phyloP scores from a whole-genome alignment of 2,888 invertebrate genomes.

The Drosophila suboccidentalis region DNA sequence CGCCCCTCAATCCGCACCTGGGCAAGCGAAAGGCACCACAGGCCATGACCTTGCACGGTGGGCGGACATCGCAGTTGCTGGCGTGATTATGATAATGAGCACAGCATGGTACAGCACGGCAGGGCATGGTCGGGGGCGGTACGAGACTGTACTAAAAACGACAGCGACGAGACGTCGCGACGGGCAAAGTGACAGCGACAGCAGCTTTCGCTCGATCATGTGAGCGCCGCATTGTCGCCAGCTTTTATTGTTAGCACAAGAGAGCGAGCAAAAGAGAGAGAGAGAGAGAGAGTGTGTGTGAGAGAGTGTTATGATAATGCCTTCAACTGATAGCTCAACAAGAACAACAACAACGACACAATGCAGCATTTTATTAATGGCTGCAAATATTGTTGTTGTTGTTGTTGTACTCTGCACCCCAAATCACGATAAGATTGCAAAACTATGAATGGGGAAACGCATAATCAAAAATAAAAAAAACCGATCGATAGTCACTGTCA shows the following conservation, averaged over 20 bases:
- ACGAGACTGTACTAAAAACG: slow-evolving; percentile 54
- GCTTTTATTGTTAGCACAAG: slow-evolving; percentile 45
- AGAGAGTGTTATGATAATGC: slow-evolving; percentile 36
- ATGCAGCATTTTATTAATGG: slow-evolving; percentile 35
- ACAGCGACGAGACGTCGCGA: slow-evolving; percentile 17
- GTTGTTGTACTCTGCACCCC: slow-evolving; percentile 54
- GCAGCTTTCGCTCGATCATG: slow-evolving; percentile 69
- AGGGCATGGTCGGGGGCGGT: slow-evolving; percentile 13
- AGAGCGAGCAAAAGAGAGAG: slow-evolving; percentile 7
- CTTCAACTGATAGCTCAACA: slow-evolving; percentile 19
- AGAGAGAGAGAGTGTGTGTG: background rate
- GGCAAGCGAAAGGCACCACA: slow-evolving; percentile 37
- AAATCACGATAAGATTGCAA: slow-evolving; percentile 63
- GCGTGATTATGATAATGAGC: slow-evolving; percentile 75
- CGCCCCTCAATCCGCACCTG: slow-evolving; percentile 36
- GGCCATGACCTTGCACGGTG: slow-evolving; percentile 70
- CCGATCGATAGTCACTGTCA: slow-evolving; percentile 20
- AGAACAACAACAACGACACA: slow-evolving; percentile 32
- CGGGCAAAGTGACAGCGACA: slow-evolving; percentile 23
- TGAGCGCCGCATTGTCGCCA: slow-evolving; percentile 66
- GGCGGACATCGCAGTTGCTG: slow-evolving; percentile 49
- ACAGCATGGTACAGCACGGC: slow-evolving; percentile 25
- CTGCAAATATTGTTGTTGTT: slow-evolving; percentile 14
- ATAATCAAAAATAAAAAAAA: slow-evolving; percentile 8
- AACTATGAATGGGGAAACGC: slow-evolving; percentile 66